Base-by-base conservation (phyloP, 2,797 vertebrate genomes). In the Phrynocephalus vlangalii region DNA sequence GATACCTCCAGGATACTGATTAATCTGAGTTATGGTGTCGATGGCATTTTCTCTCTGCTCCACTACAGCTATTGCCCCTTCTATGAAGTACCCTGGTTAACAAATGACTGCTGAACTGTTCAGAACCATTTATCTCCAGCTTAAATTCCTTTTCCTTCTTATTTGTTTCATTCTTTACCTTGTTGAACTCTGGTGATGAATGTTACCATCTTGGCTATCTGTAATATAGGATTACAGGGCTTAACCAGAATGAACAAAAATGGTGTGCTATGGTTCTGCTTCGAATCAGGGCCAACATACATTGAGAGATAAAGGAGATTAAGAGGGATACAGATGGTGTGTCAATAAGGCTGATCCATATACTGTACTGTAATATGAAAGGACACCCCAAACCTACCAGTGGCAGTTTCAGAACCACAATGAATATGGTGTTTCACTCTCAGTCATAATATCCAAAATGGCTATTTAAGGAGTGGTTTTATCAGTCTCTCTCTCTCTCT, bases 1-100 rank as follows among this genome's bases (percentile, higher is more conserved):
- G 72, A 52, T 90, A 79, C 26, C 38, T 20, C 67, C 82, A 76
- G 83, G 79, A 48, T 85, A 84, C 48, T 86, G 28, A 72, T 81
- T 81, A 70, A 9, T 91, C 78, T 85, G 63, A 86, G 20, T 56
- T 56, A 56, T 56, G 52, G 52, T 56, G 10, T 67, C 63, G 68
- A 30, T n/a, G 16, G 68, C 28, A 38, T 44, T 56, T 75, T 38
- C 13, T 26, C 38, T 38, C 30, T 78, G 15, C n/a, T 48, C 3
- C 33, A 5, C 30, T 33, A 6, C 11, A 2, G n/a, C 72, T 26
- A n/a, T 26, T 50, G 15, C 24, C 52, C 60, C 68, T 86, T 26
- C 68, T 26, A 44, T 33, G 50, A 79, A 86, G 28, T 2, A 24
- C 10, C 60, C 76, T 6, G 28, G 10, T 33, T 85, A 52, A 68